A percentile compares a stretch with the other conserved stretches of the same genome.
These are phyloP conservation scores for Mythimna lalbum DNA, from an alignment of 2,888 invertebrate genomes.

Conservation along the genomic window DNA sequence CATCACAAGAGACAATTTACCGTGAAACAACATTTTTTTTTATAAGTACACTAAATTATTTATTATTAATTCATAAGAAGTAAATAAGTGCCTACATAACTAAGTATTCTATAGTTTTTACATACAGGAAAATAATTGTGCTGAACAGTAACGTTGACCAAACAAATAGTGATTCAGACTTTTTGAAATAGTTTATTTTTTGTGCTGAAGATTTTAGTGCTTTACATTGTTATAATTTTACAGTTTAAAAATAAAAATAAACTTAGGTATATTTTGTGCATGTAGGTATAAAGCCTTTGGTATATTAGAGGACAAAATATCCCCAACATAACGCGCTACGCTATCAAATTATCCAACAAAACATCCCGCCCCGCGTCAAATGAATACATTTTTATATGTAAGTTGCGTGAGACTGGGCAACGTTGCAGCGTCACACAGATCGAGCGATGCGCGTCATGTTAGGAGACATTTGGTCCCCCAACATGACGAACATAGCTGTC, in stretches of 20 bases:
- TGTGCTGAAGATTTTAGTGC: constrained; percentile 32
- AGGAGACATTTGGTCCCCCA: too few relatives aligned
- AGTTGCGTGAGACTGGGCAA: too few relatives aligned
- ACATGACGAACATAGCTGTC: too few relatives aligned
- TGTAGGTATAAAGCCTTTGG: too few relatives aligned
- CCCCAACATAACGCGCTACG: too few relatives aligned
- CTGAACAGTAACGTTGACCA: constrained; percentile 31
- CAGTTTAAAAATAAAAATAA: neutral
- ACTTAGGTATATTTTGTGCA: constrained; percentile 25
- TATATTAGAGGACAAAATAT: too few relatives aligned
- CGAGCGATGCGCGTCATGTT: too few relatives aligned
- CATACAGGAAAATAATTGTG: constrained; percentile 52
- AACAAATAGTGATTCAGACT: constrained; percentile 40
- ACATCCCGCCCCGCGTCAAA: too few relatives aligned
- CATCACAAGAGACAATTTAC: constrained; percentile 22
- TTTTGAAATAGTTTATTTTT: constrained; percentile 26
- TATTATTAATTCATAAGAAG: constrained; percentile 68
- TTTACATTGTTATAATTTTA: neutral
- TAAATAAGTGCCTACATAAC: constrained; percentile 57
- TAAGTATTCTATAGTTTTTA: constrained; percentile 42
- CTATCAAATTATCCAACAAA: too few relatives aligned
- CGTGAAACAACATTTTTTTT: constrained; percentile 19
- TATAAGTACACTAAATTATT: constrained; percentile 52
- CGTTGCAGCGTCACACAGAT: too few relatives aligned
- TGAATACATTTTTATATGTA: too few relatives aligned